Percentiles rank a stretch among this genome's conserved stretches.
Conservation (phyloP, 2,113 vertebrate species). For the Dipodomys merriami region DNA sequence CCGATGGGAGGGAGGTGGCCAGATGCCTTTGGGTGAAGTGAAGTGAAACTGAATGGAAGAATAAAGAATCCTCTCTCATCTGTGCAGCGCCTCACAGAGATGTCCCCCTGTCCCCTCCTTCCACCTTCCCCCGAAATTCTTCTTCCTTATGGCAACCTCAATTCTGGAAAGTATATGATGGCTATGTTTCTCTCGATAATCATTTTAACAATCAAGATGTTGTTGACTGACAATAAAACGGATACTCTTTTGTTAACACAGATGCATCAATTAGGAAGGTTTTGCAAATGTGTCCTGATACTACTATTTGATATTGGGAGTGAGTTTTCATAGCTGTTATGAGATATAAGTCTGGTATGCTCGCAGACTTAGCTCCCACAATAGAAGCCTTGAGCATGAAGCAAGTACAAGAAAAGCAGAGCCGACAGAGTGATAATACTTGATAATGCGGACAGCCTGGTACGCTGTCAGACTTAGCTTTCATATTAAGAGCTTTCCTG, state of each 20-base stretch:
- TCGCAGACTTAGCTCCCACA: background rate
- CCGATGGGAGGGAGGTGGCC: slow-evolving; percentile 1
- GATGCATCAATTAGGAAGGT: background rate
- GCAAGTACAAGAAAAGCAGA: background rate
- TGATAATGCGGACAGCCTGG: too few species aligned
- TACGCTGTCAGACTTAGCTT: background rate
- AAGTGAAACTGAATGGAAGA: slow-evolving; percentile 42
- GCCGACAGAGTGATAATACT: too few species aligned
- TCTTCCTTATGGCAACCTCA: background rate
- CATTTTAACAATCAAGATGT: background rate
- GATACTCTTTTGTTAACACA: background rate
- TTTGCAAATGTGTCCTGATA: background rate
- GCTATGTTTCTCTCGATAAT: background rate
- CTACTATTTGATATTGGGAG: background rate
- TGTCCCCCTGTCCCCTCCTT: too few species aligned
- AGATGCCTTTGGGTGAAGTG: background rate
- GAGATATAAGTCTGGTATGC: background rate
- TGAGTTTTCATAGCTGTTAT: background rate
- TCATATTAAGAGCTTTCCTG: background rate
- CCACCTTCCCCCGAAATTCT: background rate
- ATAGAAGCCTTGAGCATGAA: background rate
- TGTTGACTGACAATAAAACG: background rate
- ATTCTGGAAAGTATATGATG: background rate
- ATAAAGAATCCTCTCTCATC: background rate
- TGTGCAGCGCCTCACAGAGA: background rate